Conservation (phyloP, 2,888 invertebrate genomes). For the Kryphioiulus occultus region DNA sequence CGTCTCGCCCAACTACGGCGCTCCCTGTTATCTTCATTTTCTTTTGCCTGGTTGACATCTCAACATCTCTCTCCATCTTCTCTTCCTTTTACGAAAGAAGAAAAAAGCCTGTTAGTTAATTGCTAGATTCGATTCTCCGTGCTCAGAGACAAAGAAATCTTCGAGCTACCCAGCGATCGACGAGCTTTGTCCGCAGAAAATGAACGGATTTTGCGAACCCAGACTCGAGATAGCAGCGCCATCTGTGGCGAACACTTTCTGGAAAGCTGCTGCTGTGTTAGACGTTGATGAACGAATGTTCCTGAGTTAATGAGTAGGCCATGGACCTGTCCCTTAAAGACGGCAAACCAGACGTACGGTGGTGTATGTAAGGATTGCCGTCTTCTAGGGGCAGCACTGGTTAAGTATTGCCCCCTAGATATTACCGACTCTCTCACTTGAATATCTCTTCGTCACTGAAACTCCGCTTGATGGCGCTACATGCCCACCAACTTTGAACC, state of each 20-base stretch:
- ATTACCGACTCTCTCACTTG: too few species aligned
- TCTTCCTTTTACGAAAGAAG: not conserved
- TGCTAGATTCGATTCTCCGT: not conserved
- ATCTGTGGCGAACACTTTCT: not conserved
- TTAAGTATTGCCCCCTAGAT: too few species aligned
- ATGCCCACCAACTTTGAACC: too few species aligned
- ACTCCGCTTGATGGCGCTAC: too few species aligned
- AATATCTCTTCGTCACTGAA: too few species aligned
- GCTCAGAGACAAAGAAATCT: not conserved
- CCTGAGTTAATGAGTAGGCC: not conserved
- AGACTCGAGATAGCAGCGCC: not conserved
- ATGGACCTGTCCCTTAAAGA: too few species aligned
- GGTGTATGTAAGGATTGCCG: too few species aligned
- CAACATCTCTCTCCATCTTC: conserved; percentile 47
- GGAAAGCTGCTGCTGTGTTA: too few species aligned
- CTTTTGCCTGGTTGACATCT: conserved; percentile 43
- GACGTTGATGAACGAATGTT: not conserved
- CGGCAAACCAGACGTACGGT: too few species aligned
- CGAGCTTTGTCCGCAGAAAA: not conserved
- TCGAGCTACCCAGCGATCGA: not conserved
- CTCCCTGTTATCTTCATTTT: conserved; percentile 45
- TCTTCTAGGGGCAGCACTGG: too few species aligned
- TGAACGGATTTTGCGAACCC: not conserved
- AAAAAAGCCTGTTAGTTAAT: conserved; percentile 12
- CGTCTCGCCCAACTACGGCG: not conserved